These are phyloP conservation scores for Tiliqua scincoides DNA, from an alignment of 2,113 vertebrate genomes.

Conservation along the genomic window DNA sequence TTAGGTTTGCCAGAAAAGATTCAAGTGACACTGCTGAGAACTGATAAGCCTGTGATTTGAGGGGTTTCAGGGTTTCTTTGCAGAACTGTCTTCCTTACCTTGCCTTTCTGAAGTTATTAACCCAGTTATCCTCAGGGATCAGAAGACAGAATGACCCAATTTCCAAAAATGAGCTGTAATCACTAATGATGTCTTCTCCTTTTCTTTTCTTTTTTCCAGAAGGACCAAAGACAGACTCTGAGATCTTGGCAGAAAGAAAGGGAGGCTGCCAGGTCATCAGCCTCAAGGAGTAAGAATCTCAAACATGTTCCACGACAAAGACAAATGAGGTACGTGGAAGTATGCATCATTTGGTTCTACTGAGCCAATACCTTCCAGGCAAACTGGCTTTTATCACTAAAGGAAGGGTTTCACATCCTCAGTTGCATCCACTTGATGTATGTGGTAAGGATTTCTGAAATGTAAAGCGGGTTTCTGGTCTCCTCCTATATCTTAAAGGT, in stretches of 20 bases:
- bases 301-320: conserved; percentile 53
- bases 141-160: conserved; percentile 59
- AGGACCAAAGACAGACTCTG: conserved; percentile 41
- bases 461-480: conserved; percentile 50
- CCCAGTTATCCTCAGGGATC: conserved; percentile 55
- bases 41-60: conserved; percentile 27
- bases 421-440: conserved; percentile 46
- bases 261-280: conserved; percentile 45
- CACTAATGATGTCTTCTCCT: conserved; percentile 29
- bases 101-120: conserved; percentile 52
- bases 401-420: conserved; percentile 54
- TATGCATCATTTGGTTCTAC: conserved; percentile 32
- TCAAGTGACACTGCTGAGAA: conserved; percentile 39
- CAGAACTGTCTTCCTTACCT: conserved; percentile 31
- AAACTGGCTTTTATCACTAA: conserved; percentile 55
- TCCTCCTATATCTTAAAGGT: conserved; percentile 52
- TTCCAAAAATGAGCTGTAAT: conserved; percentile 63
- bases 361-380: conserved; percentile 55
- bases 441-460: conserved; percentile 30
- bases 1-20: conserved; percentile 30
- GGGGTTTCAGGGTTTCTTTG: conserved; percentile 40
- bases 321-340: conserved; percentile 59
- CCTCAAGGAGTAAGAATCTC: conserved; percentile 53
- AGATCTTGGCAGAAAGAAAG: conserved; percentile 53
- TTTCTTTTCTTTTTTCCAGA: neutral